Percentiles rank a stretch among this genome's conserved stretches.
Evolutionary conservation across 1,140 invertebrate species (phyloP).

Genomic region (Leguminivora glycinivorella): DNA sequence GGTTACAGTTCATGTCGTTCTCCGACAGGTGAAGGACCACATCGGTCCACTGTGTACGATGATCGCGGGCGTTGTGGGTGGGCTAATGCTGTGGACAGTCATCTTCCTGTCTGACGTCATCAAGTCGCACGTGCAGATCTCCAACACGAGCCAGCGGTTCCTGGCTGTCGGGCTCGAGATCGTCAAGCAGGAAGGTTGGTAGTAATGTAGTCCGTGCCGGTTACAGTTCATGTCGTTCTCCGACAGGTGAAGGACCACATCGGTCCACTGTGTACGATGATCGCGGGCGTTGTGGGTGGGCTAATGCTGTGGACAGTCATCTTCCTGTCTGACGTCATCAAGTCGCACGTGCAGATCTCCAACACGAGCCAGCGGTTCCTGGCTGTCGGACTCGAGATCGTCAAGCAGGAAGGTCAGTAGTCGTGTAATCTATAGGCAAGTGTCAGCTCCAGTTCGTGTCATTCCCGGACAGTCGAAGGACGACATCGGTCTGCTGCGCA

Average conservation of each 20-base stretch:
- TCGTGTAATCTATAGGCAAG: too few relatives aligned
- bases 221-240: too few relatives aligned
- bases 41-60: slow-evolving; percentile 91
- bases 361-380: slow-evolving; percentile 85
- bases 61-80: slow-evolving; percentile 93
- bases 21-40: slow-evolving; percentile 85
- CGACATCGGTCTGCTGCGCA: slow-evolving; percentile 88
- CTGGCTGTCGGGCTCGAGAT: slow-evolving; percentile 86
- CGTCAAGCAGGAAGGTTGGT: slow-evolving; percentile 87
- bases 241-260: slow-evolving; percentile 86
- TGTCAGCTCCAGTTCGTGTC: too few relatives aligned
- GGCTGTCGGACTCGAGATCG: slow-evolving; percentile 85
- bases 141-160: slow-evolving; percentile 84
- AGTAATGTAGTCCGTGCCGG: too few relatives aligned
- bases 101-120: slow-evolving; percentile 99
- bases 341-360: slow-evolving; percentile 95
- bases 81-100: slow-evolving; percentile 92
- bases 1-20: too few relatives aligned
- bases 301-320: slow-evolving; percentile 94
- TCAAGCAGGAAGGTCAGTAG: slow-evolving; percentile 87
- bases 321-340: slow-evolving; percentile 98
- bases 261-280: slow-evolving; percentile 89
- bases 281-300: slow-evolving; percentile 94
- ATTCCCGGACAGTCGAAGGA: slow-evolving; percentile 85
- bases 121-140: slow-evolving; percentile 96